Evolutionary conservation across 2,888 invertebrate genomes (phyloP).

Genomic region (Phlogophora meticulosa): DNA sequence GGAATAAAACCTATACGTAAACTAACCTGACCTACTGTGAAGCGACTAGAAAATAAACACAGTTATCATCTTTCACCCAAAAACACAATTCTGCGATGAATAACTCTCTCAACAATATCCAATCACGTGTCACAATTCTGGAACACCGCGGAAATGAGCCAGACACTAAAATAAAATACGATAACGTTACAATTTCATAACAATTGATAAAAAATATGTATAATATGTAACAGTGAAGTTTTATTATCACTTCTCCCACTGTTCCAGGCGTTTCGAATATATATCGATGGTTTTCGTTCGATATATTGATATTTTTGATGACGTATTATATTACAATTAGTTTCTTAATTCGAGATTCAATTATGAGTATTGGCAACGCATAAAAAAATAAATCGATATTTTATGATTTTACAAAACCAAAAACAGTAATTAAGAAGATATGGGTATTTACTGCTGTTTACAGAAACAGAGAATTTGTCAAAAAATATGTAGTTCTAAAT

Average conservation of each 20-base stretch:
- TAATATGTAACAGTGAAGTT: constrained; percentile 5
- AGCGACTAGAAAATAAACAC: background rate
- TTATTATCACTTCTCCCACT: constrained; percentile 49
- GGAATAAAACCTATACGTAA: background rate
- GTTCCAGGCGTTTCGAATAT: constrained; percentile 11
- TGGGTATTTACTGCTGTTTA: too few relatives aligned
- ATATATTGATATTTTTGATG: too few relatives aligned
- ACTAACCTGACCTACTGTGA: background rate
- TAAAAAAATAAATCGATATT: too few relatives aligned
- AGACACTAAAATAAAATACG: constrained; percentile 31
- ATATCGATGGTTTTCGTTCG: too few relatives aligned
- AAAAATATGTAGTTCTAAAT: too few relatives aligned
- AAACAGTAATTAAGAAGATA: too few relatives aligned
- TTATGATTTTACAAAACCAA: too few relatives aligned
- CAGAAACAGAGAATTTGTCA: too few relatives aligned
- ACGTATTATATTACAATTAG: too few relatives aligned
- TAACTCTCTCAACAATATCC: background rate
- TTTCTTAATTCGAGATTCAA: too few relatives aligned
- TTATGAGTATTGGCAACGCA: too few relatives aligned
- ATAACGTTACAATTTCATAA: constrained; percentile 41
- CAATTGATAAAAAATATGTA: constrained; percentile 32
- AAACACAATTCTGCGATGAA: constrained; percentile 27
- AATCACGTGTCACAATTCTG: constrained; percentile 16
- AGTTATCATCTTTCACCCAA: constrained; percentile 21
- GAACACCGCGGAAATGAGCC: constrained; percentile 28